These are phyloP conservation scores for Diphyllodes magnificus DNA, from an alignment of 2,113 vertebrate genomes.

Conservation along the genomic window DNA sequence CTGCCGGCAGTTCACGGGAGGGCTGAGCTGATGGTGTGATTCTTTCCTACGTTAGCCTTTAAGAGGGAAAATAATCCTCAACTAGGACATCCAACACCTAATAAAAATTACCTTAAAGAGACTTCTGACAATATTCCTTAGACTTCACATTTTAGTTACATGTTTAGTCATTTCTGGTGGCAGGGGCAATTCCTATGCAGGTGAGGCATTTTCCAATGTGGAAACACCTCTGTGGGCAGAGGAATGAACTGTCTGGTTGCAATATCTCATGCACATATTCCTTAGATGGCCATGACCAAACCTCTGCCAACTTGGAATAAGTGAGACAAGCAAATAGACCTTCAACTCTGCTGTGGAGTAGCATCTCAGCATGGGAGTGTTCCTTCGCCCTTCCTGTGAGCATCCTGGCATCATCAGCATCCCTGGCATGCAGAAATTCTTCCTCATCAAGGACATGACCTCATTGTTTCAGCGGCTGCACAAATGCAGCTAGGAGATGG, in stretches of 20 bases:
- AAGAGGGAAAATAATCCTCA: slow-evolving; percentile 3
- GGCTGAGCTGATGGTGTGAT: neutral
- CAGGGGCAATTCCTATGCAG: neutral
- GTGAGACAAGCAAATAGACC: neutral
- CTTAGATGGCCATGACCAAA: neutral
- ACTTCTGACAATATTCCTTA: neutral
- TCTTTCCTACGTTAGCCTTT: neutral
- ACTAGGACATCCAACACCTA: slow-evolving; percentile 19
- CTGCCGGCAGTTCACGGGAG: neutral
- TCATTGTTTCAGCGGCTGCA: slow-evolving; percentile 16
- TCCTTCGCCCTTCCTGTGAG: neutral
- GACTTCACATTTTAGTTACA: neutral
- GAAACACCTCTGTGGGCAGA: neutral
- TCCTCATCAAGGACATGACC: slow-evolving; percentile 18
- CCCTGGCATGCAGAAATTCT: neutral
- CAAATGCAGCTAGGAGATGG: slow-evolving; percentile 1
- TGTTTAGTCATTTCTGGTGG: neutral
- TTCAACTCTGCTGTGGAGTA: neutral
- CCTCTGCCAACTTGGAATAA: neutral
- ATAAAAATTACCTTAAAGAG: slow-evolving; percentile 20
- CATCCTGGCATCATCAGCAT: slow-evolving; percentile 8
- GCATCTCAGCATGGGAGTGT: neutral
- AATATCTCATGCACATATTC: neutral
- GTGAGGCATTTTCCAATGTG: neutral
- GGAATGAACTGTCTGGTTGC: neutral